Evolutionary conservation across 2,113 vertebrate genomes (phyloP).

Genomic region (Platichthys stellatus): DNA sequence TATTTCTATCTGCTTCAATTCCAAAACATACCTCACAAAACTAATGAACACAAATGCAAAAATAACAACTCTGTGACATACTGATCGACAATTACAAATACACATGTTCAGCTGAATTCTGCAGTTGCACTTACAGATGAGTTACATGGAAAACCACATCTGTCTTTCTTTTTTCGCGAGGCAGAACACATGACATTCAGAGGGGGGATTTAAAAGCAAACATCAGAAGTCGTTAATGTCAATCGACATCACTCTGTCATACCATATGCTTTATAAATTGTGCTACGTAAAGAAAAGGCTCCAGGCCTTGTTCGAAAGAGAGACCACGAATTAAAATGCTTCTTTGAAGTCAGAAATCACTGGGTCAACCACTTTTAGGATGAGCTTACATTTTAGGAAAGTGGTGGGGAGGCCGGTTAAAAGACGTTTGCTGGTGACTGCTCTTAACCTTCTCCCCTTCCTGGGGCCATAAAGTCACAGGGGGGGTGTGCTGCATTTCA

Average conservation of each 20-base stretch:
- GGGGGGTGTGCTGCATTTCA: constrained; percentile 36
- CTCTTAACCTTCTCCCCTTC: constrained; percentile 44
- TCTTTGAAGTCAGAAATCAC: constrained; percentile 34
- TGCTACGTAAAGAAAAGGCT: constrained; percentile 23
- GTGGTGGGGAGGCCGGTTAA: background rate
- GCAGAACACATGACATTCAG: constrained; percentile 26
- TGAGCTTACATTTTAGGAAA: constrained; percentile 16
- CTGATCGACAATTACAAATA: constrained; percentile 25
- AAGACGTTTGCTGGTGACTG: constrained; percentile 18
- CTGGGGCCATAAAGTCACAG: constrained; percentile 37
- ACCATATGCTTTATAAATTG: constrained; percentile 34
- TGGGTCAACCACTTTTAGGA: constrained; percentile 21
- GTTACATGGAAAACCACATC: constrained; percentile 34
- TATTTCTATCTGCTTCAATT: constrained; percentile 16
- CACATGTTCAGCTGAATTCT: constrained; percentile 17
- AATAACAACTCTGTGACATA: constrained; percentile 3
- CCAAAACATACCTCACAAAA: constrained; percentile 22
- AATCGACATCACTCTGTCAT: constrained; percentile 28
- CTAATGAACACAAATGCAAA: constrained; percentile 19
- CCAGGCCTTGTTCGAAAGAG: constrained; percentile 15
- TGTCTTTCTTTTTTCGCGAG: constrained; percentile 25
- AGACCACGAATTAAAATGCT: constrained; percentile 24
- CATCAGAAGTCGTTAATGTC: constrained; percentile 42
- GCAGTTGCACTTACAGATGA: constrained; percentile 21
- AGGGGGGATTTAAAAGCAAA: constrained; percentile 34